Percentiles rank a stretch among this genome's conserved stretches.
Evolutionary conservation across 2,888 invertebrate species (phyloP).

Genomic region (Himalopsyche kuldschensis): DNA sequence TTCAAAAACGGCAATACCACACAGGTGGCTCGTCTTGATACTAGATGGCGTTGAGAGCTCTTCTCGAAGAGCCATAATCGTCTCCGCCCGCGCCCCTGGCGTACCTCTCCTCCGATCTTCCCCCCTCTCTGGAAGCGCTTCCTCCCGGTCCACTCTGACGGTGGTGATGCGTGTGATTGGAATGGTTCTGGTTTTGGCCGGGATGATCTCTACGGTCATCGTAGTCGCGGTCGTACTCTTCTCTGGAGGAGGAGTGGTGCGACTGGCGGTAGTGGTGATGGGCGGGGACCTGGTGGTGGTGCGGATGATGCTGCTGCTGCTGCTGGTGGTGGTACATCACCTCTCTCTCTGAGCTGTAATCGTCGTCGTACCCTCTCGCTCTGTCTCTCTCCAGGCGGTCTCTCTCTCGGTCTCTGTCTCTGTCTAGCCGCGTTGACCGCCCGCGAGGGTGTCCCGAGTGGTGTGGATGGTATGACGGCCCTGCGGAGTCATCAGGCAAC

Average conservation of each 20-base stretch:
- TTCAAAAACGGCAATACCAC: conserved; percentile 47
- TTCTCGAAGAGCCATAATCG: conserved; percentile 65
- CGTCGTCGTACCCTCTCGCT: conserved; percentile 60
- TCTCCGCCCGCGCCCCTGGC: conserved; percentile 53
- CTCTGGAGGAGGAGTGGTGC: conserved; percentile 45
- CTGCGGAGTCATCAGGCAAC: conserved; percentile 42
- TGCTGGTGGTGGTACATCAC: conserved; percentile 44
- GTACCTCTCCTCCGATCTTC: conserved; percentile 51
- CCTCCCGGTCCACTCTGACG: conserved; percentile 50
- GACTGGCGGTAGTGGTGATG: conserved; percentile 46
- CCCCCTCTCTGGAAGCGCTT: conserved; percentile 50
- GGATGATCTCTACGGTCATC: conserved; percentile 44
- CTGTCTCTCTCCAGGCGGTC: conserved; percentile 43
- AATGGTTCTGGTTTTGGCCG: conserved; percentile 16
- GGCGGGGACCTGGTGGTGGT: conserved; percentile 42
- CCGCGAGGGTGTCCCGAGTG: conserved; percentile 48
- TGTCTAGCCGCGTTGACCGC: conserved; percentile 53
- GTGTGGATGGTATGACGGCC: conserved; percentile 50
- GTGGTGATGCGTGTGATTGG: conserved; percentile 38
- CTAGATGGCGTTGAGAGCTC: conserved; percentile 77
- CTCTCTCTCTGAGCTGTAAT: conserved; percentile 48
- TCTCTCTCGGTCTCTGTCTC: conserved; percentile 49
- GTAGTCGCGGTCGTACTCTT: conserved; percentile 47
- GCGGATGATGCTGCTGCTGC: conserved; percentile 38
- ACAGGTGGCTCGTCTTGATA: conserved; percentile 51